Conservation (phyloP, 2,797 vertebrate species). For the Numenius phaeopus region DNA sequence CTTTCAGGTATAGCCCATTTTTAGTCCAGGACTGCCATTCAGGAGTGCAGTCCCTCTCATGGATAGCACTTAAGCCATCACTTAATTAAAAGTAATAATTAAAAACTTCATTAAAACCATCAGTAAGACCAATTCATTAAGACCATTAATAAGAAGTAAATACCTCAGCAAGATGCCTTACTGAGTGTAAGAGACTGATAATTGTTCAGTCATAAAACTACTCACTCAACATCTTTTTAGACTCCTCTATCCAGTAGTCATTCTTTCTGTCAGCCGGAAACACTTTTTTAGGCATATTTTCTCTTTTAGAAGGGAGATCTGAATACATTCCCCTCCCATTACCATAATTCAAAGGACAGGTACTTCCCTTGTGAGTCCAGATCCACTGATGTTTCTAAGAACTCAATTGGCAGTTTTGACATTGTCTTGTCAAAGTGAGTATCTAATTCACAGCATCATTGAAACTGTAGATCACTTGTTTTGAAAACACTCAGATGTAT, state of each 20-base stretch:
- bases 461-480: neutral
- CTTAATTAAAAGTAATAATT: slow-evolving; percentile 23
- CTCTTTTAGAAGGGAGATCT: neutral
- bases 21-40: neutral
- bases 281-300: neutral
- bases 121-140: neutral
- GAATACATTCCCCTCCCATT: neutral
- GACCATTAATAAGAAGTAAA: neutral
- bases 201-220: neutral
- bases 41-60: neutral
- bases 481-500: neutral
- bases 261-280: neutral
- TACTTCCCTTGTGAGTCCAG: neutral
- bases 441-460: neutral
- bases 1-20: neutral
- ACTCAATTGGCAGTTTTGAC: neutral
- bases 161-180: neutral
- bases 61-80: neutral
- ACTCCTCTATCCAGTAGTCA: neutral
- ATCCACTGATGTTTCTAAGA: neutral
- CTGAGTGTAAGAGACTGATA: neutral
- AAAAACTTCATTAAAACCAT: neutral
- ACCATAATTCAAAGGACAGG: neutral
- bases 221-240: neutral
- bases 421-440: neutral